Evolutionary conservation across 2,113 vertebrate species (phyloP).

Genomic region (Chloebia gouldiae): DNA sequence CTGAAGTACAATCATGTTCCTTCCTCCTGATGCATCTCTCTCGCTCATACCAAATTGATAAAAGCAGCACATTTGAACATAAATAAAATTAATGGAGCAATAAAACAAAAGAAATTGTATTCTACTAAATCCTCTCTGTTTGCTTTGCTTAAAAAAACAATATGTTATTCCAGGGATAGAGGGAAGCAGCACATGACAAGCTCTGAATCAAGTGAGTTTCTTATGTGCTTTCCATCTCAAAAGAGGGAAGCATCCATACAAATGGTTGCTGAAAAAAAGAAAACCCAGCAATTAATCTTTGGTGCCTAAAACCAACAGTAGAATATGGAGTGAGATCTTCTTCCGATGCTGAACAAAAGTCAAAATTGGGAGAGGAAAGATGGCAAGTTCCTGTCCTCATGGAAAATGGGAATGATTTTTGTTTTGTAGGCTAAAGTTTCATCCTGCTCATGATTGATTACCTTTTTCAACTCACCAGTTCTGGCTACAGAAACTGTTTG

Average conservation of each 20-base stretch:
- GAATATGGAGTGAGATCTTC: not conserved
- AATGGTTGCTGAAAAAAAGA: not conserved
- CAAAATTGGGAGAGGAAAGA: not conserved
- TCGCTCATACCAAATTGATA: constrained; percentile 3
- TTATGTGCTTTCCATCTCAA: not conserved
- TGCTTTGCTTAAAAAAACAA: constrained; percentile 34
- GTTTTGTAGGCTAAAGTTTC: not conserved
- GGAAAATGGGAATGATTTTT: not conserved
- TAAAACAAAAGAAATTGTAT: constrained; percentile 52
- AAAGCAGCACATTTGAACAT: constrained; percentile 39
- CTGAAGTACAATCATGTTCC: not conserved
- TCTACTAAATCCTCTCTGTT: constrained; percentile 36
- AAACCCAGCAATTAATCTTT: not conserved
- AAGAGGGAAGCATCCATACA: not conserved
- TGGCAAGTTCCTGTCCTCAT: not conserved
- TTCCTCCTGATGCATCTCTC: not conserved
- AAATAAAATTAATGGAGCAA: constrained; percentile 59
- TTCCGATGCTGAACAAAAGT: not conserved
- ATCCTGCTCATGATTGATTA: not conserved
- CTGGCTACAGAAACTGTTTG: not conserved
- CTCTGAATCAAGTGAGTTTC: not conserved
- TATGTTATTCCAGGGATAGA: not conserved
- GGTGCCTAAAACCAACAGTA: not conserved
- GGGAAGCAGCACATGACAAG: not conserved
- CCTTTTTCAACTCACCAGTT: not conserved